Evolutionary conservation across 2,113 vertebrate species (phyloP).

Genomic region (Diphyllodes magnificus): DNA sequence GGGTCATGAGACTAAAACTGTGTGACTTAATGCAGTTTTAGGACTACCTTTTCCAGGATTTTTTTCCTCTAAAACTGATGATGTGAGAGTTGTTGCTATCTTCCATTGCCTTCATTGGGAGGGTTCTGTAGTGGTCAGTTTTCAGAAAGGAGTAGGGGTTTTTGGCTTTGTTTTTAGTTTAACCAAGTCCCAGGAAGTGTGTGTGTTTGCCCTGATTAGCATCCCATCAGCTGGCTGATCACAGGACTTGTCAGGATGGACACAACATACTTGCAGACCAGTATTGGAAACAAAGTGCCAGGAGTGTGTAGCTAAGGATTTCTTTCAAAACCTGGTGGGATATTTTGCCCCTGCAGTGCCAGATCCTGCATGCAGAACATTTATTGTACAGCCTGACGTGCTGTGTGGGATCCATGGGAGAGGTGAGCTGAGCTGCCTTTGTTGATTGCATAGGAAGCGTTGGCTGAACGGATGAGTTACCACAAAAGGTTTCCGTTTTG

Average conservation of each 20-base stretch:
- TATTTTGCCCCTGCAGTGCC: background rate
- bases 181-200: background rate
- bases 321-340: background rate
- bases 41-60: background rate
- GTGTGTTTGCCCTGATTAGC: background rate
- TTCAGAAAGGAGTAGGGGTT: background rate
- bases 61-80: background rate
- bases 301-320: background rate
- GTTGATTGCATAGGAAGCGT: background rate
- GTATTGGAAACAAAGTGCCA: background rate
- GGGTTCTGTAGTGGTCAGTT: background rate
- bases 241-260: background rate
- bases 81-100: background rate
- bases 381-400: fast-evolving
- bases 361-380: background rate
- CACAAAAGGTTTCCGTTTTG: background rate
- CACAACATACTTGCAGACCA: background rate
- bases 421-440: background rate
- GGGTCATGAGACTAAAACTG: background rate
- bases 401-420: background rate
- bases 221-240: background rate
- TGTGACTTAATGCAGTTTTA: background rate
- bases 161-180: background rate
- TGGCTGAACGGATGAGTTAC: background rate
- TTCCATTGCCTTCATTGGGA: background rate